A percentile compares a stretch with the other conserved stretches of the same genome.
Conservation (phyloP, 2,888 invertebrate species). For the Eilema depressum region DNA sequence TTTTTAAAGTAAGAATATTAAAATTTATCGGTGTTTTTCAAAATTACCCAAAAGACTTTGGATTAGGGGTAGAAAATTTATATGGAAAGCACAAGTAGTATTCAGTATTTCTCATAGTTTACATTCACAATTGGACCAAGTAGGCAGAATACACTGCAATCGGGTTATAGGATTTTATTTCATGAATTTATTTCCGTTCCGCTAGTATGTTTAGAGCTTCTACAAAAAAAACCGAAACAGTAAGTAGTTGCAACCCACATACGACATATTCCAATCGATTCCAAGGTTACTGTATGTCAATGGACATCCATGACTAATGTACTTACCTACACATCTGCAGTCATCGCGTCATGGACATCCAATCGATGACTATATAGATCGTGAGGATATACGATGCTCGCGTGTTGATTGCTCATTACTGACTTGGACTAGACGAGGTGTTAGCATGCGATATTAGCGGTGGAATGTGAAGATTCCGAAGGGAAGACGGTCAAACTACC, state of each 20-base stretch:
- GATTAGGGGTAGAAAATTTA: too few relatives aligned
- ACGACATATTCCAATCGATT: constrained; percentile 26
- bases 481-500: not conserved
- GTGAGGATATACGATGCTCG: constrained; percentile 26
- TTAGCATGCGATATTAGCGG: not conserved
- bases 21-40: too few relatives aligned
- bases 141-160: not conserved
- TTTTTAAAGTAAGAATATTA: too few relatives aligned
- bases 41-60: too few relatives aligned
- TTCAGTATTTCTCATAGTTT: too few relatives aligned
- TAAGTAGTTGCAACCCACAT: constrained; percentile 1
- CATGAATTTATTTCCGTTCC: too few relatives aligned
- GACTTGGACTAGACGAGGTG: constrained; percentile 7
- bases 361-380: constrained; percentile 20
- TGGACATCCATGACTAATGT: constrained; percentile 42
- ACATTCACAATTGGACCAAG: too few relatives aligned
- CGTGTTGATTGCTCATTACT: constrained; percentile 45
- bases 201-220: too few relatives aligned
- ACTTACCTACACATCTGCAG: constrained; percentile 31
- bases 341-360: constrained; percentile 31
- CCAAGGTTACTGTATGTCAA: constrained; percentile 28
- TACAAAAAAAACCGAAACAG: not conserved
- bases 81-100: too few relatives aligned
- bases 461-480: not conserved
- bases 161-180: not conserved